These are phyloP conservation scores for Drosophila vallismaia DNA, from an alignment of 2,888 invertebrate species.

Conservation along the genomic window DNA sequence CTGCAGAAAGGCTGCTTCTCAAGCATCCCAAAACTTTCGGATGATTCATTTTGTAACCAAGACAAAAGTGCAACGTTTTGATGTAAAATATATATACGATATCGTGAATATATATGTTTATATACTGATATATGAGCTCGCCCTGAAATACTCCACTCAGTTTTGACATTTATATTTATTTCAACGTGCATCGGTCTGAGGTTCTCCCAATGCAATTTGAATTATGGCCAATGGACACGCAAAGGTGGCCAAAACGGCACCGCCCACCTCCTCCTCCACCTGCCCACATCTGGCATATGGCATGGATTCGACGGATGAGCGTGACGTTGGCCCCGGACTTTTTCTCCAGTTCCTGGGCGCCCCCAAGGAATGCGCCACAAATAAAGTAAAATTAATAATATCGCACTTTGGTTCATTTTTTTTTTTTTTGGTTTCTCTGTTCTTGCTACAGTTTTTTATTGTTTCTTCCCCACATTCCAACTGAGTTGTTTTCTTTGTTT, in stretches of 20 bases:
- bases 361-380: slow-evolving; percentile 56
- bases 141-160: slow-evolving; percentile 71
- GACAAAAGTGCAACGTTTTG: slow-evolving; percentile 24
- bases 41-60: slow-evolving; percentile 35
- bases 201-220: slow-evolving; percentile 67
- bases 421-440: slow-evolving; percentile 13
- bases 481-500: slow-evolving; percentile 20
- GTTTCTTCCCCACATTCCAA: slow-evolving; percentile 20
- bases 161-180: slow-evolving; percentile 83
- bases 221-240: slow-evolving; percentile 77
- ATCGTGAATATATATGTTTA: slow-evolving; percentile 13
- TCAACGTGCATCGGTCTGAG: slow-evolving; percentile 75
- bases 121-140: slow-evolving; percentile 45
- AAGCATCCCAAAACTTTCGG: slow-evolving; percentile 18
- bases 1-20: slow-evolving; percentile 5
- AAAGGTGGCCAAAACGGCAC: slow-evolving; percentile 68
- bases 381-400: slow-evolving; percentile 72
- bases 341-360: slow-evolving; percentile 1
- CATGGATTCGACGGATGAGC: slow-evolving; percentile 41
- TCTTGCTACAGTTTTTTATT: slow-evolving; percentile 49
- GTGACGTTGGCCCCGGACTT: slow-evolving; percentile 48
- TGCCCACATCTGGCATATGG: slow-evolving; percentile 31
- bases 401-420: slow-evolving; percentile 59
- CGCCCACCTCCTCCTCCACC: slow-evolving; percentile 44
- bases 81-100: slow-evolving; percentile 11